These are phyloP conservation scores for Amiota mariae DNA, from an alignment of 2,888 invertebrate species.

Conservation along the genomic window DNA sequence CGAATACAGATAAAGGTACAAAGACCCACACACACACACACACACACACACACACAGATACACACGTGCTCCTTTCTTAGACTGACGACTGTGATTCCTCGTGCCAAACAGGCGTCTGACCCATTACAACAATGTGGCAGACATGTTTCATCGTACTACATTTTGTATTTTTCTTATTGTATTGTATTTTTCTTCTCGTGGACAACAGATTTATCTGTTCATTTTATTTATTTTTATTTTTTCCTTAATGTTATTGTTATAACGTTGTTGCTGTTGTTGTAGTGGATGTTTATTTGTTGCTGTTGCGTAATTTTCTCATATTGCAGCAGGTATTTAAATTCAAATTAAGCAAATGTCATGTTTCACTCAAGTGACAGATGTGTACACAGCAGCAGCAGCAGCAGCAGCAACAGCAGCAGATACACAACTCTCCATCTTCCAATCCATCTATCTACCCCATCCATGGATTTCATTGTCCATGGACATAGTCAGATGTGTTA, in stretches of 20 bases:
- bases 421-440: too few relatives aligned
- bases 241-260: constrained; percentile 29
- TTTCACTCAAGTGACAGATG: constrained; percentile 56
- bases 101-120: neutral
- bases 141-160: constrained; percentile 47
- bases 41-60: constrained; percentile 5
- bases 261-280: constrained; percentile 22
- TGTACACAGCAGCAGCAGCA: constrained; percentile 28
- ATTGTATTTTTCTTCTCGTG: constrained; percentile 45
- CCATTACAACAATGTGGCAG: constrained; percentile 24
- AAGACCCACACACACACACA: constrained; percentile 8
- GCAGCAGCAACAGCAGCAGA: constrained; percentile 29
- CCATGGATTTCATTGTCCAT: neutral
- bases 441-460: neutral
- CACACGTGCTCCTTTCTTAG: neutral
- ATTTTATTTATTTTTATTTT: constrained; percentile 13
- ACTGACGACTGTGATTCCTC: too few relatives aligned
- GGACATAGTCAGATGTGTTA: too few relatives aligned
- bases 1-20: constrained; percentile 9
- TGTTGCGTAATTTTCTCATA: constrained; percentile 35
- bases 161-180: constrained; percentile 49
- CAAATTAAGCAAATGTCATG: constrained; percentile 66
- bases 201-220: constrained; percentile 55
- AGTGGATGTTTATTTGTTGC: neutral
- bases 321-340: constrained; percentile 60